These are phyloP conservation scores for Musca vetustissima DNA, from an alignment of 1,140 invertebrate species.

Conservation along the genomic window DNA sequence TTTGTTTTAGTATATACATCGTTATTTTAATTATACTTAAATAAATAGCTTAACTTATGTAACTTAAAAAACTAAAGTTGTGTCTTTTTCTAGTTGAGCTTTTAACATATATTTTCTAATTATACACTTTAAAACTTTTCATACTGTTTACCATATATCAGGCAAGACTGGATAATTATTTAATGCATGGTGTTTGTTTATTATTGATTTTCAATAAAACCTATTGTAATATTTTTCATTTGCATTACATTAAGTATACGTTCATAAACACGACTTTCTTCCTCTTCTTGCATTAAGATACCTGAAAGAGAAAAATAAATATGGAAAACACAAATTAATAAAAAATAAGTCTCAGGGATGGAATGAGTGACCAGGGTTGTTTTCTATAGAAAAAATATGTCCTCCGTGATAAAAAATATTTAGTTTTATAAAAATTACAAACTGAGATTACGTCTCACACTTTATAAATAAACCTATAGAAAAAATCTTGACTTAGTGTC, in stretches of 20 bases:
- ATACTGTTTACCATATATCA: too few relatives aligned
- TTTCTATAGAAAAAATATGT: too few relatives aligned
- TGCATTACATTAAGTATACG: slow-evolving; percentile 35
- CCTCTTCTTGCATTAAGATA: slow-evolving; percentile 43
- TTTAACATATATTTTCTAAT: not conserved
- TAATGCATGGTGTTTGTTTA: not conserved
- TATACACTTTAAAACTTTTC: not conserved
- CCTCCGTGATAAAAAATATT: too few relatives aligned
- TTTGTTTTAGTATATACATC: not conserved
- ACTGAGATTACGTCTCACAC: too few relatives aligned
- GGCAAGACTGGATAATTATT: not conserved
- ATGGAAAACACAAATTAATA: too few relatives aligned
- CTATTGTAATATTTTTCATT: slow-evolving; percentile 33
- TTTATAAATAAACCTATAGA: too few relatives aligned
- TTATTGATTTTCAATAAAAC: slow-evolving; percentile 9
- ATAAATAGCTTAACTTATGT: not conserved
- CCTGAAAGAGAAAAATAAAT: slow-evolving; percentile 29
- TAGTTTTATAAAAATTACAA: too few relatives aligned
- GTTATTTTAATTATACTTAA: not conserved
- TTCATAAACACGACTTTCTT: slow-evolving; percentile 29
- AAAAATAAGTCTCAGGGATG: too few relatives aligned
- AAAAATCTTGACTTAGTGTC: too few relatives aligned
- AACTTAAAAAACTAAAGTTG: not conserved
- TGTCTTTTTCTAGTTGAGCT: not conserved
- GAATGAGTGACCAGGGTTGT: too few relatives aligned